Percentiles rank a stretch among this genome's conserved stretches.
Evolutionary conservation across 2,888 invertebrate genomes (phyloP).

Genomic region (Teinopalpus imperialis): DNA sequence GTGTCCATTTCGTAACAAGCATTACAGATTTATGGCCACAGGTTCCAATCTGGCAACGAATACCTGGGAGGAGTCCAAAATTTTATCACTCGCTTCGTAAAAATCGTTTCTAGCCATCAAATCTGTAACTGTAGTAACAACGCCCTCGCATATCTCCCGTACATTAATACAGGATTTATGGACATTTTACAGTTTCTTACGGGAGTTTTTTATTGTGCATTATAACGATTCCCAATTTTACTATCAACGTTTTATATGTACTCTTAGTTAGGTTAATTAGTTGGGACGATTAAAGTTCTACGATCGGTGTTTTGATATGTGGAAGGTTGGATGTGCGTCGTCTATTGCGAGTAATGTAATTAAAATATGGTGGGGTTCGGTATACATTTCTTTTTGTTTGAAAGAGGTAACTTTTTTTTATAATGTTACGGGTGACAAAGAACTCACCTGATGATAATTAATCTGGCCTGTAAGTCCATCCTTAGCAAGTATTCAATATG

Average conservation of each 20-base stretch:
- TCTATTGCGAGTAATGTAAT: conserved; percentile 4
- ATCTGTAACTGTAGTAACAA: conserved; percentile 32
- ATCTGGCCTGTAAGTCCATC: no score
- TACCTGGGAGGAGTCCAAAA: conserved; percentile 24
- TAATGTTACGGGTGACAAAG: no score
- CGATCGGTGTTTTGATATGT: conserved; percentile 45
- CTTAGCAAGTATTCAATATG: no score
- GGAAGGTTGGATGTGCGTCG: conserved; percentile 24
- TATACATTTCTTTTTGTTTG: neutral
- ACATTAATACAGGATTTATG: conserved; percentile 62
- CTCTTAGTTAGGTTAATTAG: conserved; percentile 66
- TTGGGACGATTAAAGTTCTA: conserved; percentile 56
- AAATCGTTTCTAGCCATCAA: conserved; percentile 30
- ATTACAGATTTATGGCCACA: conserved; percentile 3
- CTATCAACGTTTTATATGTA: conserved; percentile 55
- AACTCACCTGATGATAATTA: no score
- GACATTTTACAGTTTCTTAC: conserved; percentile 45
- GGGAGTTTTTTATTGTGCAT: conserved; percentile 50
- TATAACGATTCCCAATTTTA: conserved; percentile 65
- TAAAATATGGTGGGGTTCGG: neutral
- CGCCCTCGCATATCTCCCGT: conserved; percentile 25
- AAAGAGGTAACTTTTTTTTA: no score
- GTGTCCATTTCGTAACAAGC: conserved; percentile 8
- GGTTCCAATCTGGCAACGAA: conserved; percentile 13
- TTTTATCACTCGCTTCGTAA: conserved; percentile 38